Evolutionary conservation across 2,888 invertebrate genomes (phyloP), one percentile per base, ranked within the genome.

Genomic region (Rhamphomyia laevipes): DNA sequence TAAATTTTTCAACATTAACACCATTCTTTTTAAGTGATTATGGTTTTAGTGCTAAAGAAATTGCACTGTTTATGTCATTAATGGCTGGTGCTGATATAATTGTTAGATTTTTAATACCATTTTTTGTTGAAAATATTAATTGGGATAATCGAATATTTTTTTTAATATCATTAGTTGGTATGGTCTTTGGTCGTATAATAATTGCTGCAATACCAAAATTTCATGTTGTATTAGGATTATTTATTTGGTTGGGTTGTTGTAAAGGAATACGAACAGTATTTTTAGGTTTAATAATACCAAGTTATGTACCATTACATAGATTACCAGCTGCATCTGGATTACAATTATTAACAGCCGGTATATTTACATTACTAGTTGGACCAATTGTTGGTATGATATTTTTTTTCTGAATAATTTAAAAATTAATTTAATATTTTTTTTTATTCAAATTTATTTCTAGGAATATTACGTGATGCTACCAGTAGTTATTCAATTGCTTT

Each of bases 241-340:
- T 81, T 12, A 67, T 78, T 1, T 72, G 82, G 21, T 77, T 85
- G 55, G 85, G 85, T 0, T 75, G 80, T 45, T 83, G 82, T 21
- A 85, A 85, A 67, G 84, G 80, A 0, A 66, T 85, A 7, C 71
- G 84, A 48, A 84, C 84, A 11, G 81, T 85, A n/a, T 84, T 84
- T 60, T 81, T 84, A 72, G 80, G 82, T 0, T 63, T 85, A 12
- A 82, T 84, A 10, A 80, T 85, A 56, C 84, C 84, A 4, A 77
- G 78, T 6, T 78, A 84, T 61, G 84, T 85, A 16, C 80, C 84
- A 1, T 61, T 85, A 12, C 77, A 78, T 48, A 77, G 81, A 51
- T 61, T 85, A 49, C 82, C 85, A 5, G 82, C 81, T 13, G 84
- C 84, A 2, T 76, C 81, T 2, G 84, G 84, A 0, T 68, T 85